A percentile compares a stretch with the other conserved stretches of the same genome.
phyloP scores from a whole-genome alignment of 2,797 vertebrate species.

The Malurus splendens region DNA sequence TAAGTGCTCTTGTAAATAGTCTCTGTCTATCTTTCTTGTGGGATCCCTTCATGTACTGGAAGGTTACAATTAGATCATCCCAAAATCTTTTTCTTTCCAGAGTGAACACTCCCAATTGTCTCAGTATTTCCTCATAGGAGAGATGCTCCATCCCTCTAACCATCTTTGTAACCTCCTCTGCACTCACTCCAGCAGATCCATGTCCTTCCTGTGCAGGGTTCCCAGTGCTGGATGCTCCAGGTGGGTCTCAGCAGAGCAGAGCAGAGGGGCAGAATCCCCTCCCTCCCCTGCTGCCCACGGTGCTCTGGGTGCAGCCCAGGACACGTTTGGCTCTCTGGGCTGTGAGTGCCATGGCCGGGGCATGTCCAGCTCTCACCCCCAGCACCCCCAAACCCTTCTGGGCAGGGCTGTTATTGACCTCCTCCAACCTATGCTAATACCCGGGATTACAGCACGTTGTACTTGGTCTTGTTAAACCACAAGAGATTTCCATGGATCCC shows the following conservation, averaged over 20 bases:
- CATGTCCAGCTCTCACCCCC: neutral
- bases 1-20: neutral
- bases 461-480: neutral
- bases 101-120: neutral
- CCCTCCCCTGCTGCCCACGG: neutral
- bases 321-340: neutral
- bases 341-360: neutral
- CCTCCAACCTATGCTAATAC: neutral
- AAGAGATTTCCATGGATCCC: neutral
- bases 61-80: neutral
- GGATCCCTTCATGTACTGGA: neutral
- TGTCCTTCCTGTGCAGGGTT: rapidly evolving
- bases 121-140: neutral
- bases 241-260: neutral
- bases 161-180: neutral
- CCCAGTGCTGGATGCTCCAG: neutral
- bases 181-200: rapidly evolving
- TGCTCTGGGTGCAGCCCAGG: neutral
- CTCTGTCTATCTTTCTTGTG: too few species aligned
- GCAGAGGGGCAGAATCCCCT: neutral
- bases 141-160: neutral
- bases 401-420: neutral
- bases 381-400: neutral
- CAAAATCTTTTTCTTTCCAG: neutral
- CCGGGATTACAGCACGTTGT: rapidly evolving